Evolutionary conservation across 2,113 vertebrate genomes (phyloP).

Genomic region (Lycocorax pyrrhopterus): DNA sequence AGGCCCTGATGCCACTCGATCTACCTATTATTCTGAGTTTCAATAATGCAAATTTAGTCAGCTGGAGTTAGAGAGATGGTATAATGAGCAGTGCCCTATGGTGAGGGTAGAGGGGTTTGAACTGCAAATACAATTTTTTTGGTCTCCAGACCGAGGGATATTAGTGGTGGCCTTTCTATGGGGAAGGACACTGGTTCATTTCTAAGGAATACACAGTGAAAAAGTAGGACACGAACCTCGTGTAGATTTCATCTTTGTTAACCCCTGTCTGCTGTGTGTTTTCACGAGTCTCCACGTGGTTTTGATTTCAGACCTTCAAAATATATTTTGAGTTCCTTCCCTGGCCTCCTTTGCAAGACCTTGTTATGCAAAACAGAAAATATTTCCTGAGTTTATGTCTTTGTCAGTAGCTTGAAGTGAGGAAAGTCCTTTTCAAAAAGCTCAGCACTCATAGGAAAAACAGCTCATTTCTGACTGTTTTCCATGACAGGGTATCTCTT

Average conservation of each 20-base stretch:
- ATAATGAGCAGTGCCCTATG: background rate
- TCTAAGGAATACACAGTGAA: background rate
- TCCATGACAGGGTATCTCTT: background rate
- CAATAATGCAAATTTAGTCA: background rate
- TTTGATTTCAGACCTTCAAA: slow-evolving; percentile 42
- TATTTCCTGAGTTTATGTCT: background rate
- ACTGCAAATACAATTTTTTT: background rate
- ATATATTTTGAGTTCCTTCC: background rate
- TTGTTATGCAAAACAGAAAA: slow-evolving; percentile 5
- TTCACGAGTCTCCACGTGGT: background rate
- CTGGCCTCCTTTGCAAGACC: background rate
- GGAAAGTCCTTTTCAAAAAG: background rate
- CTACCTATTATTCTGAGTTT: background rate
- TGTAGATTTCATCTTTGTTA: background rate
- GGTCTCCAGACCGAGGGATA: background rate
- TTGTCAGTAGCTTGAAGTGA: background rate
- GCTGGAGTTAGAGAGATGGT: background rate
- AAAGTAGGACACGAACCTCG: background rate
- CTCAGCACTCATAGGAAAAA: accelerated
- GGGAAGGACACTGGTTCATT: background rate
- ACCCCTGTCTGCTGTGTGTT: background rate
- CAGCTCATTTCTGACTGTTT: background rate
- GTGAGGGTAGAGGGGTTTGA: background rate
- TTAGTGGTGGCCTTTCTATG: background rate
- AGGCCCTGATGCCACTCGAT: background rate